phyloP scores from a whole-genome alignment of 2,113 vertebrate genomes.

The Solenodon paradoxus region DNA sequence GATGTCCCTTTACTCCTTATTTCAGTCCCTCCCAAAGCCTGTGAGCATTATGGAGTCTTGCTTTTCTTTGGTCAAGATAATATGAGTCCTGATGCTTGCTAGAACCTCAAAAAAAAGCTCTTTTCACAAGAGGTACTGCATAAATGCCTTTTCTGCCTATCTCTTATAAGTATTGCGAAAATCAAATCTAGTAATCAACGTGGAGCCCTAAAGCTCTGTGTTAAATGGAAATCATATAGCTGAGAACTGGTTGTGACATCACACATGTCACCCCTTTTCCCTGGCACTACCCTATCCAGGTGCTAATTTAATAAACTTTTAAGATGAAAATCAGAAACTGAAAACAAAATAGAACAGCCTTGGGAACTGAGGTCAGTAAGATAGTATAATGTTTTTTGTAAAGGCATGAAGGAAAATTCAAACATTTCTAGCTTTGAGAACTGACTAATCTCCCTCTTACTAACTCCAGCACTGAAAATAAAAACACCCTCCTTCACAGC shows the following conservation, averaged over 20 bases:
- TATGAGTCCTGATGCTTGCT: not conserved
- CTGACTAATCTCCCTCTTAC: not conserved
- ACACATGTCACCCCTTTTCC: not conserved
- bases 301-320: not conserved
- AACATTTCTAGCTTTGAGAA: not conserved
- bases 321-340: not conserved
- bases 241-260: not conserved
- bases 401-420: not conserved
- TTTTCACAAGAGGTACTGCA: not conserved
- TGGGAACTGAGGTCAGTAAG: not conserved
- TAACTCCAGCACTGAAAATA: not conserved
- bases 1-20: conserved; percentile 47
- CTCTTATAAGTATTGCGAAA: conserved; percentile 24
- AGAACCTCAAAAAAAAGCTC: conserved; percentile 18
- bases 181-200: not conserved
- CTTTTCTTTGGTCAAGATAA: conserved; percentile 7
- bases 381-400: not conserved
- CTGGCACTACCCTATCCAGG: not conserved
- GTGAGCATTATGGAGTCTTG: not conserved
- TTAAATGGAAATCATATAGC: not conserved
- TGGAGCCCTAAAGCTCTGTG: not conserved
- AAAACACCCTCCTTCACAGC: not conserved
- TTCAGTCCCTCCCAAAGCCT: conserved; percentile 12
- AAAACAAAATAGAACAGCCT: not conserved
- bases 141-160: not conserved